A percentile compares a stretch with the other conserved stretches of the same genome.
These are phyloP conservation scores for Philaethria dido DNA, from an alignment of 2,888 invertebrate genomes.

Conservation along the genomic window DNA sequence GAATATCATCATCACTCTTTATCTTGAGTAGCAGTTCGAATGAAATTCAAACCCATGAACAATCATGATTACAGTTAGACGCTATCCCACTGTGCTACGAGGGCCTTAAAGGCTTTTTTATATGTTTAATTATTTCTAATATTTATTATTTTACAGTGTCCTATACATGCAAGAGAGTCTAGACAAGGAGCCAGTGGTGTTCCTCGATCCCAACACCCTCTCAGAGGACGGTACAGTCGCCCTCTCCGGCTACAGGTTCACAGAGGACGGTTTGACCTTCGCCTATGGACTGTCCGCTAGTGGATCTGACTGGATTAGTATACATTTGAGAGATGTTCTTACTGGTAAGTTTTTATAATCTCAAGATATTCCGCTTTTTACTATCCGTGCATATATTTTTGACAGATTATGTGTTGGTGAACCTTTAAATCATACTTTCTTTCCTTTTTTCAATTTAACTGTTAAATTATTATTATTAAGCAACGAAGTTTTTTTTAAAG, in stretches of 20 bases:
- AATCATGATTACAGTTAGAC: too few species aligned
- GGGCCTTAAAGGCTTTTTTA: too few species aligned
- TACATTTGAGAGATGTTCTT: conserved; percentile 90
- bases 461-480: too few species aligned
- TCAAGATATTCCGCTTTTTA: background rate
- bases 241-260: conserved; percentile 89
- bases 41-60: too few species aligned
- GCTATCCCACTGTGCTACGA: too few species aligned
- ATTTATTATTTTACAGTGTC: conserved; percentile 85
- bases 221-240: conserved; percentile 96
- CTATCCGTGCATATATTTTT: too few species aligned
- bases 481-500: too few species aligned
- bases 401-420: too few species aligned
- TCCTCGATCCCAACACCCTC: conserved; percentile 97
- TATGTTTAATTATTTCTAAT: background rate
- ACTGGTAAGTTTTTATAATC: conserved; percentile 78
- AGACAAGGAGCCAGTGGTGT: conserved; percentile 90
- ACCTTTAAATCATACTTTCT: too few species aligned
- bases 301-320: conserved; percentile 98
- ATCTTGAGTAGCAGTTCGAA: too few species aligned
- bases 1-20: too few species aligned
- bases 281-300: conserved; percentile 96
- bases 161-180: conserved; percentile 93
- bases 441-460: background rate
- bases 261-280: conserved; percentile 94